Evolutionary conservation across 2,888 invertebrate genomes (phyloP), one percentile per base, ranked within the genome.

Genomic region (Leptinotarsa tumamoca): DNA sequence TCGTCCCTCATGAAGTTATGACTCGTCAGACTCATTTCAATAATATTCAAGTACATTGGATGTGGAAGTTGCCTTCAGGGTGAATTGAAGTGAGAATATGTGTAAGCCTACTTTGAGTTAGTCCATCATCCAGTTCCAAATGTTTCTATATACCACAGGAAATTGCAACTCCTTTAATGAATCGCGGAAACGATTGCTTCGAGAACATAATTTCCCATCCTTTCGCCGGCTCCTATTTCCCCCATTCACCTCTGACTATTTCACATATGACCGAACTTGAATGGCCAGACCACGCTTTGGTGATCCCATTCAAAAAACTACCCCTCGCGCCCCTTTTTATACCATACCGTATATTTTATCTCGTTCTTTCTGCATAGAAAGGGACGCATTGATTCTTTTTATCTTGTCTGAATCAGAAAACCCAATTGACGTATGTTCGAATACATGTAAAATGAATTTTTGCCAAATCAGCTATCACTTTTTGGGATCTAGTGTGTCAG

Each of bases 231-330:
- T 58, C 72, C 69, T 63, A n/a, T 79, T 67, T 61, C 79, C 78
- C 78, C 76, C 67, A 78, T 67, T 21, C 73, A 74, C 79, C 79
- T 83, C 80, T 88, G 89, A 89, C 91, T 89, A 92, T 92, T 92
- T 92, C 91, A 91, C 91, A 91, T 91, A 89, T 91, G 91, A 91
- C 90, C 91, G 91, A 88, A 90, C 90, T 89, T 90, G 91, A 91
- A 92, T 92, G 90, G 91, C 58, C 89, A 88, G 89, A 89, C 90
- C 90, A 91, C 91, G 91, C 91, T 91, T 90, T 90, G 90, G 90
- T 91, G 91, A 90, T 90, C 90, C 89, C 90, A 91, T 91, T 91
- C 89, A 90, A 86, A 87, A 81, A 83, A 80, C 81, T 81, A 82
- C 84, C 83, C 82, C 83, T 84, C 85, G 84, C 83, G 85, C 85